A percentile compares a stretch with the other conserved stretches of the same genome.
These are phyloP conservation scores for Gorsachius goisagi DNA, from an alignment of 2,113 vertebrate species.

Conservation along the genomic window DNA sequence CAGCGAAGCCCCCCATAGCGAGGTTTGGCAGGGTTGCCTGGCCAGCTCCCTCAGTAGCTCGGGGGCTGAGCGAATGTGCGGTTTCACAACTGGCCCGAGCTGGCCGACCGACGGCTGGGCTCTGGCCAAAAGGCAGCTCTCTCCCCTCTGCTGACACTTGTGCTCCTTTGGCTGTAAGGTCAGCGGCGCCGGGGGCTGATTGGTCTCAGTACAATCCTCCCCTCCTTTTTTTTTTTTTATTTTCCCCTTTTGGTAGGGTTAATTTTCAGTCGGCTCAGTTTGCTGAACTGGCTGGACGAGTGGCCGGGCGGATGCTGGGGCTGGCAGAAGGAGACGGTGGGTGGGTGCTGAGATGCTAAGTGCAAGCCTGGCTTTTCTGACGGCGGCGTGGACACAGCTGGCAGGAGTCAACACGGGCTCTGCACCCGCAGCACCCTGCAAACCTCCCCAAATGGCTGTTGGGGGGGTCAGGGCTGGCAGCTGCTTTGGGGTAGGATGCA, in stretches of 20 bases:
- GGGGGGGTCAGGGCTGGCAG: not conserved
- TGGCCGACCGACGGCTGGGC: not conserved
- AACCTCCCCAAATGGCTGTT: not conserved
- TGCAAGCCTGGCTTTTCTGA: not conserved
- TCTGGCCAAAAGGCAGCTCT: not conserved
- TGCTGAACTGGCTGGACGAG: accelerated
- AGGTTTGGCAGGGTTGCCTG: not conserved
- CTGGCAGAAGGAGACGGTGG: not conserved
- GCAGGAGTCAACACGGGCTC: not conserved
- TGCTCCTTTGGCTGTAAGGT: not conserved
- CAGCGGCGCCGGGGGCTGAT: accelerated
- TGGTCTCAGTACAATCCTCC: not conserved
- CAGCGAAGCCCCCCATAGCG: accelerated
- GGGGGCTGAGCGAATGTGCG: not conserved
- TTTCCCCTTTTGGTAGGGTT: not conserved
- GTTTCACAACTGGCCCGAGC: slow-evolving; percentile 26
- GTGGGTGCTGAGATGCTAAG: not conserved
- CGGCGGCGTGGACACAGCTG: not conserved
- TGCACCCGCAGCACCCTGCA: not conserved
- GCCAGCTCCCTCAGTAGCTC: not conserved
- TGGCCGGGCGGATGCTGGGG: not conserved
- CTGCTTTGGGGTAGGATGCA: not conserved
- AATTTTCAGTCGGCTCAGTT: not conserved
- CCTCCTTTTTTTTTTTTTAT: not conserved
- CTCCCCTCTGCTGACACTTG: not conserved